Evolutionary conservation across 2,888 invertebrate genomes (phyloP), one percentile per base, ranked within the genome.

Genomic region (Gibbula magus): DNA sequence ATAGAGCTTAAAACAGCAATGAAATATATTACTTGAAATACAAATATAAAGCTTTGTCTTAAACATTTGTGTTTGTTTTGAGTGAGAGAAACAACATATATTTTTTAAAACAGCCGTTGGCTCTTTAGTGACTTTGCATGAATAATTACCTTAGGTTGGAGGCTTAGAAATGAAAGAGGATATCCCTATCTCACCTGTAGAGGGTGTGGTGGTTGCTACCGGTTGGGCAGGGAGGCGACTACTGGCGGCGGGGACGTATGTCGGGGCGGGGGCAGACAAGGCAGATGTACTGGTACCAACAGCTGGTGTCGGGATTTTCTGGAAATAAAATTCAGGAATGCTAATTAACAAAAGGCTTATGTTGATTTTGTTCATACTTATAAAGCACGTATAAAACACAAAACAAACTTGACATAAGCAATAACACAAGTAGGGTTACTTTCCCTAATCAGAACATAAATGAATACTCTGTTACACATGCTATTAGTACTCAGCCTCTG

Each of bases 151-250:
- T n/a, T n/a, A n/a, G n/a, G n/a, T n/a, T n/a, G n/a, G n/a, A n/a
- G n/a, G n/a, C n/a, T n/a, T n/a, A n/a, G n/a, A n/a, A n/a, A n/a
- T n/a, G n/a, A n/a, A n/a, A n/a, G n/a, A n/a, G n/a, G n/a, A n/a
- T n/a, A n/a, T n/a, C n/a, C n/a, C n/a, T n/a, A 67, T 75, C 75
- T 80, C 80, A 81, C 82, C 80, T 54, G 83, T 45, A 88, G 87
- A 54, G 91, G 89, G 74, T 45, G 45, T 45, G 86, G 91, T 78
- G 92, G 90, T 29, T 90, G 76, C 90, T 83, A 45, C 91, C 83
- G 75, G 78, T 61, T 29, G 90, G 86, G 75, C 89, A 83, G 79
- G 92, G 88, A 78, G 92, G 88, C 80, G 90, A 88, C 70, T 79
- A 89, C 87, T 84, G 2, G 86, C 78, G 22, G 85, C 82, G 20